Percentiles rank a stretch among this genome's conserved stretches.
These are phyloP conservation scores for Tetramorium parvispinum DNA, from an alignment of 1,140 invertebrate species.

Conservation along the genomic window DNA sequence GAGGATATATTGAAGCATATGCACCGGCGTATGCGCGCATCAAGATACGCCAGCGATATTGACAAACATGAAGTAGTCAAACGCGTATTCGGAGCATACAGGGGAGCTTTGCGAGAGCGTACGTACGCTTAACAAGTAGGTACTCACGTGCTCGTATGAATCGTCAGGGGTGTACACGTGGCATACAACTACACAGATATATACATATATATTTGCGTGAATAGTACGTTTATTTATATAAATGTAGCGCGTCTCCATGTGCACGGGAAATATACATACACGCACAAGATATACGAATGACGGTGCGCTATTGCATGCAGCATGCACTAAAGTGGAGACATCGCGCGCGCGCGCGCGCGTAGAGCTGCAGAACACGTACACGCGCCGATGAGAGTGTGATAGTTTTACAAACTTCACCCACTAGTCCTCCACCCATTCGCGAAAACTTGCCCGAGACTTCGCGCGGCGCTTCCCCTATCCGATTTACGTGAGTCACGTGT, in stretches of 20 bases:
- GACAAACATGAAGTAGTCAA: slow-evolving; percentile 57
- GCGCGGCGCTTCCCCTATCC: slow-evolving; percentile 46
- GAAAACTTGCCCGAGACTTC: slow-evolving; percentile 57
- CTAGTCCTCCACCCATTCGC: slow-evolving; percentile 38
- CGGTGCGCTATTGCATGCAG: background rate
- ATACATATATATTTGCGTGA: slow-evolving; percentile 41
- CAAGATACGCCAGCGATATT: slow-evolving; percentile 45
- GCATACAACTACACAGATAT: background rate
- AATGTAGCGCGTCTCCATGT: slow-evolving; percentile 2
- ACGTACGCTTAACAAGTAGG: slow-evolving; percentile 56
- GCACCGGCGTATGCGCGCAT: background rate
- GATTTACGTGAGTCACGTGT: slow-evolving; percentile 61
- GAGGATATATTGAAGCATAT: background rate
- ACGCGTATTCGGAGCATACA: slow-evolving; percentile 5
- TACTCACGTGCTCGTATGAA: slow-evolving; percentile 51
- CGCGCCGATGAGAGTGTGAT: slow-evolving; percentile 47
- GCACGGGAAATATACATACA: background rate
- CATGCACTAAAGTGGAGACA: slow-evolving; percentile 8
- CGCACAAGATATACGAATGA: background rate
- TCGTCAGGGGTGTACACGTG: slow-evolving; percentile 23
- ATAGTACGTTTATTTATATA: slow-evolving; percentile 54
- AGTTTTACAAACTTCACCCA: slow-evolving; percentile 56
- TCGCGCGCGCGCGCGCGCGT: slow-evolving; percentile 36
- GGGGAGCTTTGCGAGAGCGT: slow-evolving; percentile 18
- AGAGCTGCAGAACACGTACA: slow-evolving; percentile 23